phyloP scores from a whole-genome alignment of 1,140 invertebrate genomes.

The Megathymus violae region DNA sequence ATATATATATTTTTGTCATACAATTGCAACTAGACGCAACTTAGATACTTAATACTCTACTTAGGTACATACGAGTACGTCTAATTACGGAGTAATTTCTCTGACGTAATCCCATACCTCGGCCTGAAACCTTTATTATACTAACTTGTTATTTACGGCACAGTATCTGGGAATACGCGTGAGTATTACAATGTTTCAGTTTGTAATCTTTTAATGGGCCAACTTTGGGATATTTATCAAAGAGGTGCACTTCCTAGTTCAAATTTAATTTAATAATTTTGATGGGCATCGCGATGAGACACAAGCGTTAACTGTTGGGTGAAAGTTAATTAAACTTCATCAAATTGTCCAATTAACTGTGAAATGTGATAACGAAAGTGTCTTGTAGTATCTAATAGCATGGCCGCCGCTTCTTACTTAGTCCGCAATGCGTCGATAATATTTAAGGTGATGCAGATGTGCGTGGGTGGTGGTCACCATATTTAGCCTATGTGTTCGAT shows the following conservation, averaged over 20 bases:
- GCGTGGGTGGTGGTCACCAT: no score
- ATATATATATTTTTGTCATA: no score
- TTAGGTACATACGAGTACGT: background rate
- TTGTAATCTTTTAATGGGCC: conserved; percentile 27
- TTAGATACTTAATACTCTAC: no score
- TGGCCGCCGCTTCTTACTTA: no score
- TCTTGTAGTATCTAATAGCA: no score
- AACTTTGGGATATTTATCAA: conserved; percentile 24
- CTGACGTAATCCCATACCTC: conserved; percentile 22
- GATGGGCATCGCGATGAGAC: conserved; percentile 10
- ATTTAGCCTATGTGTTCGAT: no score
- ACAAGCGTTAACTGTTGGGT: conserved; percentile 2
- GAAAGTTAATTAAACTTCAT: no score
- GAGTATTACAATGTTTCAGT: conserved; percentile 8
- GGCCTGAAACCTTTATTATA: conserved; percentile 17
- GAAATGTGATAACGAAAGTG: no score
- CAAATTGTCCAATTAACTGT: no score
- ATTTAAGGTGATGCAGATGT: no score
- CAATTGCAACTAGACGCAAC: background rate
- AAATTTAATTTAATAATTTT: conserved; percentile 32
- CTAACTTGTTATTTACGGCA: conserved; percentile 24
- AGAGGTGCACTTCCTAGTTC: conserved; percentile 10
- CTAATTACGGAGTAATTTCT: background rate
- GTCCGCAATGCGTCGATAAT: no score
- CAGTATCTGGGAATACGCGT: conserved; percentile 2